Evolutionary conservation across 2,113 vertebrate species (phyloP), one percentile per base, ranked within the genome.

Genomic region (Prinia subflava): DNA sequence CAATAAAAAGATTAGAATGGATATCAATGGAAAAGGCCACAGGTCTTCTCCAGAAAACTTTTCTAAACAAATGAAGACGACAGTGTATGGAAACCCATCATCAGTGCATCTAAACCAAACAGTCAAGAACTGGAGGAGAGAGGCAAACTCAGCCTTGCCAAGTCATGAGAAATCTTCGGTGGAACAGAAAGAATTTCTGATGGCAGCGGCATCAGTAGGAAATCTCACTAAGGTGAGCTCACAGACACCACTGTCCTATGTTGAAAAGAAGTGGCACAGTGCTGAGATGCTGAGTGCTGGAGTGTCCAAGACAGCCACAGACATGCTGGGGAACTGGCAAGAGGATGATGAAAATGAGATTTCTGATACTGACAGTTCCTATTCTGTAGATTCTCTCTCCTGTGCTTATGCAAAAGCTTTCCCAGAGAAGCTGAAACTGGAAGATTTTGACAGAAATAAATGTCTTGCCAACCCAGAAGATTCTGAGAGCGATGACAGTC

Each of bases 311-410:
- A 81, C 78, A 89, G 83, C 84, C 44, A 69, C 97, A 83, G 97
- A 96, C 94, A 83, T 88, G 18, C 31, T 97, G 56, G 84, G 30
- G 5, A 96, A 95, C 87, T 97, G 94, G 95, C 93, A 96, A 70
- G 94, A 96, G 68, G 96, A 97, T 90, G 96, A 97, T 25, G 91
- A 96, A 70, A 97, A 97, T 71, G 96, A 97, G 41, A 91, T 97
- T 21, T 99, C 99, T 64, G 99, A 99, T 70, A 98, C 98, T 30
- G 99, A 99, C 85, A 99, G 99, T 82, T 97, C 97, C 64, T 99
- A 98, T 95, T 99, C 99, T 55, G 94, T 98, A 44, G 99, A 99
- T 95, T 99, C 99, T 33, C 98, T 99, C 59, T 99, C 98, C 17
- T 98, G 97, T 24, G 96, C 98, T 75, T 98, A 97, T 86, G 97